Percentiles rank a stretch among this genome's conserved stretches.
Evolutionary conservation across 2,113 vertebrate genomes (phyloP).

Genomic region (Heterochromis multidens): DNA sequence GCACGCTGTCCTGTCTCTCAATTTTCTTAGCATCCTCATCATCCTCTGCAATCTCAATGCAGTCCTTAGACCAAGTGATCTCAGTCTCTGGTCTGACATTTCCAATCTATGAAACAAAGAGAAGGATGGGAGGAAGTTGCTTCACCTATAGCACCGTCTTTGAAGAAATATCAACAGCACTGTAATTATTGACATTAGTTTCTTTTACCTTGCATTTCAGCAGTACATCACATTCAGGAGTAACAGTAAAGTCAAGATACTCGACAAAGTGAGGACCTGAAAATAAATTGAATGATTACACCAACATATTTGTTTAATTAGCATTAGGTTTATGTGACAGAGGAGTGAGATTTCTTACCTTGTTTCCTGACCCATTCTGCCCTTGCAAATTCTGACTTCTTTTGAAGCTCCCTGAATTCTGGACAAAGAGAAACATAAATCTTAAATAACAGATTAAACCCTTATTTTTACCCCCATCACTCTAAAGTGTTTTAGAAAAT

Average conservation of each 20-base stretch:
- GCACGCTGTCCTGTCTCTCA: slow-evolving; percentile 80
- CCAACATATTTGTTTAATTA: neutral
- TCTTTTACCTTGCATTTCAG: slow-evolving; percentile 90
- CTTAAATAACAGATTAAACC: neutral
- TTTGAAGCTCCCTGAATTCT: slow-evolving; percentile 94
- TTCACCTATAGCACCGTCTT: neutral
- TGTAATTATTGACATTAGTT: neutral
- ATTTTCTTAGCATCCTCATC: slow-evolving; percentile 86
- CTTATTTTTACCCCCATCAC: neutral
- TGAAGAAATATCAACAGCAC: neutral
- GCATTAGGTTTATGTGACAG: neutral
- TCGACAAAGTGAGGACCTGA: slow-evolving; percentile 97
- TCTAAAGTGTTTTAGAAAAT: neutral
- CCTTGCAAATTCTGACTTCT: slow-evolving; percentile 92
- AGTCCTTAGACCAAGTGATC: slow-evolving; percentile 93
- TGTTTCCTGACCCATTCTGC: slow-evolving; percentile 97
- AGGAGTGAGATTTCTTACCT: slow-evolving; percentile 72
- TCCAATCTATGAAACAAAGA: slow-evolving; percentile 81
- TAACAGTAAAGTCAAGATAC: slow-evolving; percentile 92
- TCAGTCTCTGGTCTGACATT: slow-evolving; percentile 91
- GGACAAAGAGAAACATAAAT: neutral
- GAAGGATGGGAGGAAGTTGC: neutral
- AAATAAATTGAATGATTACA: neutral
- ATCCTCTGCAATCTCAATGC: slow-evolving; percentile 87
- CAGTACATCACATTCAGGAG: slow-evolving; percentile 87